A percentile compares a stretch with the other conserved stretches of the same genome.
phyloP scores from a whole-genome alignment of 2,113 vertebrate genomes.

The Tragelaphus buxtoni region DNA sequence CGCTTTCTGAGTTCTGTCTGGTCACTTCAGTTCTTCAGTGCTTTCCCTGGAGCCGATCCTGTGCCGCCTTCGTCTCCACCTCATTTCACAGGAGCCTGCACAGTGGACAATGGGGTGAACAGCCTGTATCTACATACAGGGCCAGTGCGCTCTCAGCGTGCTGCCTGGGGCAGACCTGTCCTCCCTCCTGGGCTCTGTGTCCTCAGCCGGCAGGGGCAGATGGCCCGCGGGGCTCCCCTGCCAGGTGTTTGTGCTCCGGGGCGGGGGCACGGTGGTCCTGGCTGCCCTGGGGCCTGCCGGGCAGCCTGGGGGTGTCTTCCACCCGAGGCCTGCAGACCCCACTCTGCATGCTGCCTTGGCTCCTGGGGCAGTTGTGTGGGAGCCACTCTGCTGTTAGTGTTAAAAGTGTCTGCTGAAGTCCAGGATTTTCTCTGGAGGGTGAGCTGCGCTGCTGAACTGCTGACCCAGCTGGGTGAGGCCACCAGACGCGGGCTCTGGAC shows the following conservation, averaged over 20 bases:
- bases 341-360: neutral
- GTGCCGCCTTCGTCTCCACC: neutral
- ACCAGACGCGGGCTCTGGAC: accelerated
- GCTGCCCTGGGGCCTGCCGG: neutral
- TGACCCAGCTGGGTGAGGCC: neutral
- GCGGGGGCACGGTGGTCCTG: accelerated
- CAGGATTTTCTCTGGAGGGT: neutral
- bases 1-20: neutral
- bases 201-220: neutral
- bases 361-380: accelerated
- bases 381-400: neutral
- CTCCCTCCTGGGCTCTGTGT: neutral
- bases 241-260: accelerated
- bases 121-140: neutral
- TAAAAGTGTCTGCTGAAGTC: neutral
- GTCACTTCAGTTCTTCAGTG: neutral
- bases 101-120: accelerated
- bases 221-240: neutral
- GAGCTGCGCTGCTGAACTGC: neutral
- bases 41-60: neutral
- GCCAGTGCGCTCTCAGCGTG: neutral
- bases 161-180: neutral
- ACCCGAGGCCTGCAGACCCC: accelerated
- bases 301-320: neutral
- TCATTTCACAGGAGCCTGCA: neutral